Base-by-base conservation (phyloP, 2,888 invertebrate species). In the Stramonita haemastoma region DNA sequence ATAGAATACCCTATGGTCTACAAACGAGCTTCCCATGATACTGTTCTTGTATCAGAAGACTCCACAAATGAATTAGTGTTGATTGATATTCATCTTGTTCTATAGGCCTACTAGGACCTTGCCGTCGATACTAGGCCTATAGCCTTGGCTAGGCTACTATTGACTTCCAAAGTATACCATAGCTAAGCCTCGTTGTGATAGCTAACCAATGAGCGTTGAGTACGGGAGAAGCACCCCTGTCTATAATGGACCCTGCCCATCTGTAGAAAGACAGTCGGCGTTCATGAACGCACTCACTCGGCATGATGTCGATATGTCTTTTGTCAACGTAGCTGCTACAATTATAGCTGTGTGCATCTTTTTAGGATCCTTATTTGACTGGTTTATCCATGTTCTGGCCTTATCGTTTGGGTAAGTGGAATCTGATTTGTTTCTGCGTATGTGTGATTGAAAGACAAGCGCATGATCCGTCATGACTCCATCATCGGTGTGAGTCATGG, bases 251-350 rank as follows among this genome's bases (percentile, higher is more conserved):
- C 17, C 15, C n/a, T 17, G 56, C 13, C 22, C 56, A 17, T 56
- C 19, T n/a, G 13, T 66, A 70, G 32, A 66, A 46, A 34, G 88
- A 22, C 46, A 87, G 88, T 87, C 83, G 46, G 90, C 70, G 15
- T 88, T 26, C 22, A 26, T 36, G 32, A 34, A 79, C 66, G 19
- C 56, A 79, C n/a, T 57, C 36, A 46, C 60, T 81, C 87, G 89
- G 79, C 92, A 92, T 91, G 92, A 94, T 94, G 93, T 93, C 92
- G 93, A 93, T 90, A 95, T 95, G 94, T 92, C 93, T 92, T 91
- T 93, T 91, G 93, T 91, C 88, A 92, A 93, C 89, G 90, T 93
- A 91, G 91, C 91, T 90, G 90, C 94, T 91, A 90, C 87, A 66
- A 57, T 91, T 85, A 19, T 91, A 90, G 93, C 94, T 89, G 91